Evolutionary conservation across 2,888 invertebrate species (phyloP), one percentile per base, ranked within the genome.

Genomic region (Synanthedon tipuliformis): DNA sequence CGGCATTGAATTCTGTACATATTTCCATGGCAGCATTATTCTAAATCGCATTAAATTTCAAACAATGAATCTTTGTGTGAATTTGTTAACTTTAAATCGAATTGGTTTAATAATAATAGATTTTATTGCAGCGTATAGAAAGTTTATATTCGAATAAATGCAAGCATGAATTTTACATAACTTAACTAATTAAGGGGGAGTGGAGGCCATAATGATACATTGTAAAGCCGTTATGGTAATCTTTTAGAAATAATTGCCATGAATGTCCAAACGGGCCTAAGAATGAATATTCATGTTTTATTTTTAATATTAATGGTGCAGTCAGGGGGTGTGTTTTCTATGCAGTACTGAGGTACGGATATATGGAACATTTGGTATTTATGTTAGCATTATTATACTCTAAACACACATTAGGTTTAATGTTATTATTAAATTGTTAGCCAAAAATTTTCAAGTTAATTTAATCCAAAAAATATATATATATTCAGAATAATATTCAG

Each of bases 141-240:
- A 15, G 8, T 45, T 15, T n/a, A 45, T 13, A 12, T 45, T 45
- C 15, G 45, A 13, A 15, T 45, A 15, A n/a, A 7, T 45, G 5
- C 13, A 45, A n/a, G 15, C 4, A 45, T 45, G n/a, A 45, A 45
- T 45, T 45, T 45, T 45, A 13, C 45, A 45, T 45, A 13, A 45
- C 45, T 45, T 45, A 45, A 65, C 66, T 76, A 75, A 81, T 81
- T 76, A 73, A 59, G 55, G 61, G 70, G 72, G 70, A 69, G 69
- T 68, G 61, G 61, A 57, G 60, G 68, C 65, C 65, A 69, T 67
- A 65, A 63, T 60, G 56, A 58, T 61, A 66, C 65, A 69, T 57
- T 66, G 64, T 53, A 58, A 62, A 68, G 70, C 65, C 66, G 67
- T 73, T 70, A 72, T 72, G 64, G 64, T 61, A 59, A 70, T 71